Conservation (phyloP, 2,888 invertebrate genomes). For the Hirtodrosophila duncani region DNA sequence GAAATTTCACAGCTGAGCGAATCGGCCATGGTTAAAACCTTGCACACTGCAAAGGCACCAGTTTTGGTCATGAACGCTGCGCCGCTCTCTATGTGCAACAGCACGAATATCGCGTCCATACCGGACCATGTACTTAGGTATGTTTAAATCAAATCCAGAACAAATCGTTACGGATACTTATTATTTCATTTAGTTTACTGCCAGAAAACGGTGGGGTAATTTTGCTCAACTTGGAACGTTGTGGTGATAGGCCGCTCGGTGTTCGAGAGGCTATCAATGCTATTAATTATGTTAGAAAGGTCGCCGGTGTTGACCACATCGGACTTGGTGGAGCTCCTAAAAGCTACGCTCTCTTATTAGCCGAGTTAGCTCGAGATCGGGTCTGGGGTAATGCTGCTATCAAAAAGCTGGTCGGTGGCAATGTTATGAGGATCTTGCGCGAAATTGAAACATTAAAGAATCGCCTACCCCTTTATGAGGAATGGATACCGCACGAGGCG, state of each 20-base stretch:
- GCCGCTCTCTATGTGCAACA: constrained; percentile 82
- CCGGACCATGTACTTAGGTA: constrained; percentile 88
- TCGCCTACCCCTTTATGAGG: constrained; percentile 79
- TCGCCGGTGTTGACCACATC: constrained; percentile 84
- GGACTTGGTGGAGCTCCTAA: constrained; percentile 81
- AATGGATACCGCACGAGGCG: constrained; percentile 80
- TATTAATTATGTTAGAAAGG: constrained; percentile 83
- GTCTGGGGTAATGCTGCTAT: constrained; percentile 82
- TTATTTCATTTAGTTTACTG: constrained; percentile 43
- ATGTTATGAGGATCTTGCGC: constrained; percentile 80
- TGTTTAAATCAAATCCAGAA: not conserved
- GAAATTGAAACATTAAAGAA: constrained; percentile 79
- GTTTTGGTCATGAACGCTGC: constrained; percentile 84
- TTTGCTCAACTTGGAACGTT: constrained; percentile 82
- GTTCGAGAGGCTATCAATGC: constrained; percentile 80
- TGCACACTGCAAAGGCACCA: constrained; percentile 82
- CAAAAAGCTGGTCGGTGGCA: constrained; percentile 81
- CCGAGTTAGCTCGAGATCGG: constrained; percentile 81
- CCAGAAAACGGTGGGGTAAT: constrained; percentile 82
- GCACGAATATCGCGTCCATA: constrained; percentile 86
- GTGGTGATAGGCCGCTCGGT: constrained; percentile 76
- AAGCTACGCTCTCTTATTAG: constrained; percentile 81
- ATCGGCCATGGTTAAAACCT: constrained; percentile 82
- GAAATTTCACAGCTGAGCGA: constrained; percentile 84
- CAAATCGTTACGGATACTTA: not conserved